Percentiles rank a stretch among this genome's conserved stretches.
Evolutionary conservation across 2,113 vertebrate genomes (phyloP).

Genomic region (Hemiprocne comata): DNA sequence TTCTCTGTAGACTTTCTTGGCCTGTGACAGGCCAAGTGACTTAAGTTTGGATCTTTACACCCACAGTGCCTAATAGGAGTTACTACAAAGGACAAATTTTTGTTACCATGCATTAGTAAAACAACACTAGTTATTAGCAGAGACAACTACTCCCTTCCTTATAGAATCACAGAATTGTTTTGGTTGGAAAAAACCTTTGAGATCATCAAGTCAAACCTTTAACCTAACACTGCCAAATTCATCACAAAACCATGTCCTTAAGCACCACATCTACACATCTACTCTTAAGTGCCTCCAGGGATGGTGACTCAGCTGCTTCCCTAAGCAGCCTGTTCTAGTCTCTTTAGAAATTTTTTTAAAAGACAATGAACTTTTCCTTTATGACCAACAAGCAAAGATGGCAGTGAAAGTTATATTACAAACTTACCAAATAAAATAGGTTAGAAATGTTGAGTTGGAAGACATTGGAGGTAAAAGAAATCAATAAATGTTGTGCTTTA

Average conservation of each 20-base stretch:
- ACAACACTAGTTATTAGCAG: background rate
- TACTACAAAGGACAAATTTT: background rate
- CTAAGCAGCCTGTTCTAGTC: no score
- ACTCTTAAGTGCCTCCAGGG: no score
- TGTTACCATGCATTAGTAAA: background rate
- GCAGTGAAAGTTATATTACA: background rate
- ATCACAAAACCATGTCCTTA: no score
- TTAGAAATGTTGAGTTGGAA: background rate
- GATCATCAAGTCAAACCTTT: no score
- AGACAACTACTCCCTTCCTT: background rate
- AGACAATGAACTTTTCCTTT: background rate
- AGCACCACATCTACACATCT: no score
- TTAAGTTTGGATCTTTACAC: background rate
- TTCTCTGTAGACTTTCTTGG: background rate
- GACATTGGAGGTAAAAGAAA: background rate
- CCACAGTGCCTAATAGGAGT: background rate
- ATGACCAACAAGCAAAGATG: background rate
- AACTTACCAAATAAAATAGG: background rate
- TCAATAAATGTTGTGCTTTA: background rate
- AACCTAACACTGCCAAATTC: no score
- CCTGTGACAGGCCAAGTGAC: background rate
- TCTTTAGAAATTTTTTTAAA: background rate
- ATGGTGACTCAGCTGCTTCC: no score
- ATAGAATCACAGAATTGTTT: no score
- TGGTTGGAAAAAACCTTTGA: no score